Percentiles rank a stretch among this genome's conserved stretches.
Evolutionary conservation across 2,888 invertebrate genomes (phyloP).

Genomic region (Sipha maydis): DNA sequence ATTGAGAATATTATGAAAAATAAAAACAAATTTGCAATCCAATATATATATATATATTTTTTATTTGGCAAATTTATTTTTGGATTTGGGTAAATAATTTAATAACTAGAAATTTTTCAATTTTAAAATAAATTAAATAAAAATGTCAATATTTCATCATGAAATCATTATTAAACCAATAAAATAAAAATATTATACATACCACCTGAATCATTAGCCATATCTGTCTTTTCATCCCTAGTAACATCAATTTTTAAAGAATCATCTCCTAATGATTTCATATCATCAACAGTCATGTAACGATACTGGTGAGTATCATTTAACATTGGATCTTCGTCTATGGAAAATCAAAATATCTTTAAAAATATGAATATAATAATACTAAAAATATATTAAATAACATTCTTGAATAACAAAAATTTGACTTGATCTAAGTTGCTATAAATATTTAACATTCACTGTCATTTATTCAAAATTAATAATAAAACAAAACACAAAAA

Average conservation of each 20-base stretch:
- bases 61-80: too few species aligned
- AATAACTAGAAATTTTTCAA: too few species aligned
- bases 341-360: slow-evolving; percentile 37
- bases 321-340: slow-evolving; percentile 90
- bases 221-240: slow-evolving; percentile 78
- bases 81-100: too few species aligned
- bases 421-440: not conserved
- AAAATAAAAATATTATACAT: not conserved
- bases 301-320: slow-evolving; percentile 83
- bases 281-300: slow-evolving; percentile 93
- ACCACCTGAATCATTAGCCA: slow-evolving; percentile 66
- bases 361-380: slow-evolving; percentile 31
- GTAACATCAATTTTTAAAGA: slow-evolving; percentile 93
- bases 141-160: too few species aligned
- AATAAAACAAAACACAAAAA: not conserved
- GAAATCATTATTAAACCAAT: too few species aligned
- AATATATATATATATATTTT: too few species aligned
- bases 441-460: slow-evolving; percentile 24
- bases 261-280: slow-evolving; percentile 94
- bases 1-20: too few species aligned
- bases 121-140: too few species aligned
- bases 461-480: slow-evolving; percentile 3
- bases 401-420: not conserved
- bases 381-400: slow-evolving; percentile 3
- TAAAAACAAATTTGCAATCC: too few species aligned